Conservation (phyloP, 2,113 vertebrate genomes). For the Pseudorectes ferrugineus region DNA sequence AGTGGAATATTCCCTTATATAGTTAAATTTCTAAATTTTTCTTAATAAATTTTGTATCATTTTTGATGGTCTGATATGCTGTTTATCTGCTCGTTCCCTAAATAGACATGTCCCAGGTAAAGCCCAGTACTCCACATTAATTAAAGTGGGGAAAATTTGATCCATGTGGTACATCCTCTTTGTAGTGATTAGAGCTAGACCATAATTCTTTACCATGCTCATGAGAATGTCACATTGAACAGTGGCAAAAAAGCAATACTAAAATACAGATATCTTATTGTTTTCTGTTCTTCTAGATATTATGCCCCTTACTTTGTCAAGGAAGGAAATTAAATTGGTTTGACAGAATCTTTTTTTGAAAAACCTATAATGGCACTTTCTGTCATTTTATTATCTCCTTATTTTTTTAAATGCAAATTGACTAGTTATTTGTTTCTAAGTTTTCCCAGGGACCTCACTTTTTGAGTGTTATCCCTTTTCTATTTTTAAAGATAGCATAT, state of each 20-base stretch:
- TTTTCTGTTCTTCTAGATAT: neutral
- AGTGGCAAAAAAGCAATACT: neutral
- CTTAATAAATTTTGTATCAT: neutral
- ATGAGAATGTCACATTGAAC: neutral
- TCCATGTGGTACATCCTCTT: neutral
- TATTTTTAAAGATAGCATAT: neutral
- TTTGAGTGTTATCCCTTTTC: neutral
- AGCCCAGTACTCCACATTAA: neutral
- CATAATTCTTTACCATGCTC: neutral
- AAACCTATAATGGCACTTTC: neutral
- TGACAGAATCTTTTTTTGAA: neutral
- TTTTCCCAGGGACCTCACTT: neutral
- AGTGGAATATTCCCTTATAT: neutral
- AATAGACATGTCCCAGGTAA: neutral
- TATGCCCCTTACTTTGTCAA: neutral
- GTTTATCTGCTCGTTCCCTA: neutral
- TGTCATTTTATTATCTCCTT: neutral
- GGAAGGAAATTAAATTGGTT: neutral
- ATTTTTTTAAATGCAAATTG: neutral
- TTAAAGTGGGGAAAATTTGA: neutral
- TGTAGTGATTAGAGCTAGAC: neutral
- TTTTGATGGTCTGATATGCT: neutral
- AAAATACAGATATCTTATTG: neutral
- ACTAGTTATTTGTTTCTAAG: neutral
- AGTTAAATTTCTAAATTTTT: neutral